A percentile compares a stretch with the other conserved stretches of the same genome.
These are phyloP conservation scores for Scatophagus argus DNA, from an alignment of 2,113 vertebrate genomes.

Conservation along the genomic window DNA sequence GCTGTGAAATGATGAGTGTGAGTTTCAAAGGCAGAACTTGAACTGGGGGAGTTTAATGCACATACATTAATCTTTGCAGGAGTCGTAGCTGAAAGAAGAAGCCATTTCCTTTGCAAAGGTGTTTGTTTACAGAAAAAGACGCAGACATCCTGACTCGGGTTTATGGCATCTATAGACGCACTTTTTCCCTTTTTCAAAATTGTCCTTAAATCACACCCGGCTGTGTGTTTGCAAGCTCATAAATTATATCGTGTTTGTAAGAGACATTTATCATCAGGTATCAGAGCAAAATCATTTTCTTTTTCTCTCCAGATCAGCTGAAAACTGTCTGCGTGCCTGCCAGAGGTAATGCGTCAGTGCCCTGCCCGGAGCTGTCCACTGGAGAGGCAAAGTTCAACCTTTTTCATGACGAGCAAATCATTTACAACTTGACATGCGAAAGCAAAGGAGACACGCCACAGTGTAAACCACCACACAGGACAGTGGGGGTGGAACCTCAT, in stretches of 20 bases:
- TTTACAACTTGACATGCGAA: rapidly evolving
- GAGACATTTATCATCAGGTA: neutral
- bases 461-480: rapidly evolving
- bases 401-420: rapidly evolving
- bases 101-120: conserved; percentile 18
- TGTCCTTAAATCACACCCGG: neutral
- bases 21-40: conserved; percentile 16
- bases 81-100: neutral
- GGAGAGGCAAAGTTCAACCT: neutral
- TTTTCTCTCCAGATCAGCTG: conserved; percentile 12
- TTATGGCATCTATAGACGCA: neutral
- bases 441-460: rapidly evolving
- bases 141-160: neutral
- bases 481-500: rapidly evolving
- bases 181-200: neutral
- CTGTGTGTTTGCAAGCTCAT: neutral
- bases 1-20: conserved; percentile 24
- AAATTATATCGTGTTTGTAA: neutral
- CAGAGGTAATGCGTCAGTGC: neutral
- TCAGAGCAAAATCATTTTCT: neutral
- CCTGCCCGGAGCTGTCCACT: neutral
- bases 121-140: neutral
- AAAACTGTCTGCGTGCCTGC: rapidly evolving
- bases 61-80: conserved; percentile 12
- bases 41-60: conserved; percentile 13